Base-by-base conservation (phyloP, 2,797 vertebrate species). In the Eidolon dupreanum region DNA sequence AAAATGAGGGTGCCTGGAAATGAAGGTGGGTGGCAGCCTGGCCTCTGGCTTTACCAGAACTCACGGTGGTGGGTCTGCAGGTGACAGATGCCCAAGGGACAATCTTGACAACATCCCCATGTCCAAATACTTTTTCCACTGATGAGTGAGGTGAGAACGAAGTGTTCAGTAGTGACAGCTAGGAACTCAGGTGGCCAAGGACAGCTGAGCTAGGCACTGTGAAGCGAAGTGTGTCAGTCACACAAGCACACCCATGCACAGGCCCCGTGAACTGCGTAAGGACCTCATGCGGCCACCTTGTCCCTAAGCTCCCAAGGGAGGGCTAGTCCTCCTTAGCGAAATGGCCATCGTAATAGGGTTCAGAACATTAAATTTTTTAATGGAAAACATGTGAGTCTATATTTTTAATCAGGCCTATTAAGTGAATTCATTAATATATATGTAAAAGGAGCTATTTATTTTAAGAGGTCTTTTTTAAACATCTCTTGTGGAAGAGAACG, bases 401-500 rank as follows among this genome's bases (percentile, higher is more conserved):
- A 49, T 43, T 94, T 95, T 81, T 28, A 74, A 75, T 38, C 38
- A 61, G 19, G 41, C 59, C 63, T 71, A 68, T 74, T 68, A 78
- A 71, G 12, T 24, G 31, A 92, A 71, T 31, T 31, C 24, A 74
- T 66, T 73, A 17, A 59, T 33, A 78, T 8, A 8, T 19, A 82
- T 17, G 20, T 28, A 74, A 55, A 65, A 68, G 66, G 43, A 96
- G 36, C 43, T 57, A 31, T n/a, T 90, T 31, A 51, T 61, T 90
- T 90, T 53, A 83, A 74, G 49, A 93, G 33, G 22, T 51, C 38
- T 92, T 79, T 79, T 86, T 79, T 41, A 49, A 83, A 77, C 26
- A 66, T 24, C 55, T 38, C 55, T 43, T 66, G 28, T 36, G 46
- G 43, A 89, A 88, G 22, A 24, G 15, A 82, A 75, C 33, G 88